These are phyloP conservation scores for Dysmachus trigonus DNA, from an alignment of 2,888 invertebrate species.

Conservation along the genomic window DNA sequence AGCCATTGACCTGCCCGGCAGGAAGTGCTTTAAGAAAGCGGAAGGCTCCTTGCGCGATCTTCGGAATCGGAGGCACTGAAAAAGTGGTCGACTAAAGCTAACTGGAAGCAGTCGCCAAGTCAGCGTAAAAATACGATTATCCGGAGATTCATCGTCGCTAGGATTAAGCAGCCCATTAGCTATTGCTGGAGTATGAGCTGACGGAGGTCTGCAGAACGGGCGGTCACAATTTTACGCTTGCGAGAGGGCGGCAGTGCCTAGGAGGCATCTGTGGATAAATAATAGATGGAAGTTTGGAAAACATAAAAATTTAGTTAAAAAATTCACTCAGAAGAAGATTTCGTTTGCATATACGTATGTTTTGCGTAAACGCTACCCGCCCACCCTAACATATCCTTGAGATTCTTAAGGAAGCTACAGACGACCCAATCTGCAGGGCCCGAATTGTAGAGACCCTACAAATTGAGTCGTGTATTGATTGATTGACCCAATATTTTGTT, in stretches of 20 bases:
- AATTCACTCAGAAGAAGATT: neutral
- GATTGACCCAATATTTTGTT: no score
- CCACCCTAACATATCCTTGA: no score
- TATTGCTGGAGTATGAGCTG: neutral
- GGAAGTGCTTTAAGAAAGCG: neutral
- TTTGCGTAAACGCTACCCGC: neutral
- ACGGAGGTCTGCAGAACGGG: neutral
- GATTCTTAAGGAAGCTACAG: no score
- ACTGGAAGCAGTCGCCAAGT: neutral
- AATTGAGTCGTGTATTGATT: no score
- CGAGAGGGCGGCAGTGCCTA: neutral
- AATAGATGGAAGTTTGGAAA: neutral
- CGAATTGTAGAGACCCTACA: no score
- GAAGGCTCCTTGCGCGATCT: neutral
- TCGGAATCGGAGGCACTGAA: neutral
- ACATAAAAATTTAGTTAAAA: neutral
- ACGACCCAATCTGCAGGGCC: no score
- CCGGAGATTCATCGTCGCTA: neutral
- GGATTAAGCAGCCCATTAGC: neutral
- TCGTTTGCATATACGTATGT: neutral
- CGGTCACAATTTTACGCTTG: neutral
- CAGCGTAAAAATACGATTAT: neutral
- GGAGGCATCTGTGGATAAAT: neutral
- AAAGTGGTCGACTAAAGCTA: neutral
- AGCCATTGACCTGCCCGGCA: neutral